A percentile compares a stretch with the other conserved stretches of the same genome.
Evolutionary conservation across 1,140 invertebrate genomes (phyloP).

Genomic region (Drosophila seguyi): DNA sequence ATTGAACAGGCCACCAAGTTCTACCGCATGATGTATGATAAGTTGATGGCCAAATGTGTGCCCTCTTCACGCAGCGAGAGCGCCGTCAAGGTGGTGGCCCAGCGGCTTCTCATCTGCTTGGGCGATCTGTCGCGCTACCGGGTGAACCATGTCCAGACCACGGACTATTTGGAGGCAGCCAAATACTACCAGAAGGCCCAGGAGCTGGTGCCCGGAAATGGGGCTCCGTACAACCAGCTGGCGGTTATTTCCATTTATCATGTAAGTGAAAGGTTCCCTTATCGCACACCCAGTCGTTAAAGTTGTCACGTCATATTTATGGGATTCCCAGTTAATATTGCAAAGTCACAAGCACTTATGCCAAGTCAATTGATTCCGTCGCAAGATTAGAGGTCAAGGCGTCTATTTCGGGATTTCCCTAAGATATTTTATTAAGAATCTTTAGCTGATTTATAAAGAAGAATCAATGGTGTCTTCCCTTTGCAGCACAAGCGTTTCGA

Average conservation of each 20-base stretch:
- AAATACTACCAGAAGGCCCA: constrained; percentile 97
- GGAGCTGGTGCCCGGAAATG: constrained; percentile 97
- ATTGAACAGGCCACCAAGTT: constrained; percentile 86
- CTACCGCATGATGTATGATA: constrained; percentile 55
- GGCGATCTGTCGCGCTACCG: constrained; percentile 96
- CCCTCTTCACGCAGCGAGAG: constrained; percentile 86
- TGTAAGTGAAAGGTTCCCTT: constrained; percentile 87
- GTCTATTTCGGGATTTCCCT: constrained; percentile 1
- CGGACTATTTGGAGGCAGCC: constrained; percentile 94
- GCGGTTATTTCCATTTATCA: constrained; percentile 96
- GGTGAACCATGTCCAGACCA: constrained; percentile 92
- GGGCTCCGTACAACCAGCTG: constrained; percentile 96
- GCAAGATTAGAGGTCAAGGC: background rate
- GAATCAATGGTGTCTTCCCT: background rate
- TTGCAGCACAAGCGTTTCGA: constrained; percentile 95
- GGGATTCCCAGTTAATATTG: constrained; percentile 2
- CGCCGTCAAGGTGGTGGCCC: constrained; percentile 90
- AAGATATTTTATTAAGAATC: constrained; percentile 11
- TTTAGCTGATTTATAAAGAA: background rate
- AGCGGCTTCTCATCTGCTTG: constrained; percentile 94
- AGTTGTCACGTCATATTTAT: background rate
- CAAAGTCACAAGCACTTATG: background rate
- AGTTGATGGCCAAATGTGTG: constrained; percentile 84
- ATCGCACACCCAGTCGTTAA: background rate
- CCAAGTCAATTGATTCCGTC: background rate